Base-by-base conservation (phyloP, 2,797 vertebrate genomes). In the Hylomyscus alleni region DNA sequence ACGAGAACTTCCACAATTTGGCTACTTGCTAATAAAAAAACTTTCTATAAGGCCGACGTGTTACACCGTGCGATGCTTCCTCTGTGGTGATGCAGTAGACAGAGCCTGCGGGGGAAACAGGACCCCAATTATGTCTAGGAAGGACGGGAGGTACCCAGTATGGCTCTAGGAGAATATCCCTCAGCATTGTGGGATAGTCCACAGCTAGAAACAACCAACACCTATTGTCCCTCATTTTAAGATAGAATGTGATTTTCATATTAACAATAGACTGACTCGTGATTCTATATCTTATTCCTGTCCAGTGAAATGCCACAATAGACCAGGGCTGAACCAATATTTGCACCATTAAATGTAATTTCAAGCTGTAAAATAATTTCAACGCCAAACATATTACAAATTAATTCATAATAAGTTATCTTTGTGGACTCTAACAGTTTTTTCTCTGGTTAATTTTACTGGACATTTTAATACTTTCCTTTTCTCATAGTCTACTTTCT, bases 191-290 rank as follows among this genome's bases (percentile, higher is more conserved):
- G 31, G 75, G 72, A n/a, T 81, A 73, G 15, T 67, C 69, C 73
- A 3, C 31, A 15, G 76, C 31, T 44, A 65, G 90, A 89, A 67
- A 72, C 34, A 80, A 84, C 93, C 67, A 29, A 29, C 31, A 90
- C 40, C 44, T 34, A n/a, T 47, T 78, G 67, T 80, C 31, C 37
- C 47, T 67, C 54, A 52, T 92, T 90, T 96, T 89, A 90, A 96
- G 95, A 90, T 52, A 82, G 47, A 94, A 81, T 44, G 29, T 10
- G 50, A 89, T 96, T 84, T 97, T 91, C 67, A 52, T 87, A 22
- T 87, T 60, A 87, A 80, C 19, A 92, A 56, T 11, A 34, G 65
- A 54, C 93, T 60, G 24, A 93, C 86, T 37, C 73, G 40, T 80
- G 72, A 62, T 50, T 81, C 76, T 85, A 62, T 56, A 76, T 44